These are phyloP conservation scores for Rhabdomys dilectus DNA, from an alignment of 2,113 vertebrate species.

Conservation along the genomic window DNA sequence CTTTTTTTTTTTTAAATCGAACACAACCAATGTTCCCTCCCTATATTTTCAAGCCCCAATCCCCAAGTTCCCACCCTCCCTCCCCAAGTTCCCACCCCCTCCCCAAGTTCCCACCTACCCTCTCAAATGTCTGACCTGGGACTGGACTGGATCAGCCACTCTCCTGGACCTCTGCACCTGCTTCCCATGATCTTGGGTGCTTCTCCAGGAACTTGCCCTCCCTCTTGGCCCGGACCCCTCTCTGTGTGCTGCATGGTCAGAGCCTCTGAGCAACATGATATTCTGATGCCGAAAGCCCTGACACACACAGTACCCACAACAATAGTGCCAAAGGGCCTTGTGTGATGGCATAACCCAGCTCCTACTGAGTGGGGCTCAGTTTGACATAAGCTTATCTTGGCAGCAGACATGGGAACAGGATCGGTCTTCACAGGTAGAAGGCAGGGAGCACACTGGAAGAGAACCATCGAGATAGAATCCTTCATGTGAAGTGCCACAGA, in stretches of 20 bases:
- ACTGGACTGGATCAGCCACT: conserved; percentile 58
- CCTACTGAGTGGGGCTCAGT: neutral
- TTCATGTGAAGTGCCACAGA: neutral
- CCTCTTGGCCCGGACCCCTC: conserved; percentile 50
- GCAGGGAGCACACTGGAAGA: neutral
- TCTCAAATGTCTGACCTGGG: conserved; percentile 72
- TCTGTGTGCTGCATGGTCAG: conserved; percentile 61
- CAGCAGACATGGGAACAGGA: neutral
- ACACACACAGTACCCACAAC: conserved; percentile 54
- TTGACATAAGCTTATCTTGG: conserved; percentile 19
- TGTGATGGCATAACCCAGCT: conserved; percentile 66
- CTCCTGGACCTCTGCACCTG: conserved; percentile 55
- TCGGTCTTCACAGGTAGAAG: neutral
- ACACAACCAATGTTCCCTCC: neutral
- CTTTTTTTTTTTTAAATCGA: neutral
- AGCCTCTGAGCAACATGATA: conserved; percentile 13
- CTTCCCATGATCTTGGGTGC: conserved; percentile 60
- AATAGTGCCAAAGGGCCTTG: conserved; percentile 63
- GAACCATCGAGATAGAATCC: neutral
- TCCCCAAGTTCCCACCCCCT: neutral
- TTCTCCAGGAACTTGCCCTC: conserved; percentile 54
- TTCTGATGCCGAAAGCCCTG: conserved; percentile 64
- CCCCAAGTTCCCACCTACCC: conserved; percentile 42
- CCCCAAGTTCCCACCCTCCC: conserved; percentile 39
- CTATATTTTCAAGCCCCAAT: conserved; percentile 33